phyloP scores from a whole-genome alignment of 2,888 invertebrate genomes.

The Drosophila robusta region DNA sequence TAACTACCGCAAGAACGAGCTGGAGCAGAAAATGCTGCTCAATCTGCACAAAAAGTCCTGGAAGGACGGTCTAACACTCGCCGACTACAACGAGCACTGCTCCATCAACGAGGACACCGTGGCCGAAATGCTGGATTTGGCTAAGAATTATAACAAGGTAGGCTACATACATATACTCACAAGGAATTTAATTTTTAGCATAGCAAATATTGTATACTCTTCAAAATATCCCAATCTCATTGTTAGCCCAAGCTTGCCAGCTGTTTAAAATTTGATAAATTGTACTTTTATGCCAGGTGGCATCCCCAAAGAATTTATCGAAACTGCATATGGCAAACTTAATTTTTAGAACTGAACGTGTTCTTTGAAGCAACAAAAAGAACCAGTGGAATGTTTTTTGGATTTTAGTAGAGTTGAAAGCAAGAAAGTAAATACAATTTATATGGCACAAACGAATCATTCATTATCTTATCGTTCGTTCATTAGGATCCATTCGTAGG shows the following conservation, averaged over 20 bases:
- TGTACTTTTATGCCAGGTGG: constrained; percentile 7
- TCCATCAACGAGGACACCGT: constrained; percentile 97
- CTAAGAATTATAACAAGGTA: constrained; percentile 97
- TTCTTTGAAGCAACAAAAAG: constrained; percentile 1
- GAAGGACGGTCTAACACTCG: constrained; percentile 97
- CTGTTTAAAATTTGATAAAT: not conserved
- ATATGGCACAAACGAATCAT: too few relatives aligned
- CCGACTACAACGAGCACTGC: constrained; percentile 97
- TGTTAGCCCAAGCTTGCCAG: not conserved
- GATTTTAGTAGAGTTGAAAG: too few relatives aligned
- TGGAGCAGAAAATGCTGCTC: constrained; percentile 99
- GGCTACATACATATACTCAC: constrained; percentile 1
- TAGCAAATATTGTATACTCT: not conserved
- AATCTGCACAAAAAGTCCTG: constrained; percentile 99
- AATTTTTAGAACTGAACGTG: constrained; percentile 11
- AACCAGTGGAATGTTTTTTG: not conserved
- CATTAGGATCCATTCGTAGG: too few relatives aligned
- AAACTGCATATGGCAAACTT: constrained; percentile 6
- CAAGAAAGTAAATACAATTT: too few relatives aligned
- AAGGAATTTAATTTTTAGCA: not conserved
- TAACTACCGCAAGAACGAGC: constrained; percentile 99
- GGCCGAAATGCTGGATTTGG: constrained; percentile 97
- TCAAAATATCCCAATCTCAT: not conserved
- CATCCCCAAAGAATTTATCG: constrained; percentile 23
- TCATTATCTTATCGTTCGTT: too few relatives aligned